These are phyloP conservation scores for Neuroterus valhalla DNA, from an alignment of 1,140 invertebrate genomes.

Conservation along the genomic window DNA sequence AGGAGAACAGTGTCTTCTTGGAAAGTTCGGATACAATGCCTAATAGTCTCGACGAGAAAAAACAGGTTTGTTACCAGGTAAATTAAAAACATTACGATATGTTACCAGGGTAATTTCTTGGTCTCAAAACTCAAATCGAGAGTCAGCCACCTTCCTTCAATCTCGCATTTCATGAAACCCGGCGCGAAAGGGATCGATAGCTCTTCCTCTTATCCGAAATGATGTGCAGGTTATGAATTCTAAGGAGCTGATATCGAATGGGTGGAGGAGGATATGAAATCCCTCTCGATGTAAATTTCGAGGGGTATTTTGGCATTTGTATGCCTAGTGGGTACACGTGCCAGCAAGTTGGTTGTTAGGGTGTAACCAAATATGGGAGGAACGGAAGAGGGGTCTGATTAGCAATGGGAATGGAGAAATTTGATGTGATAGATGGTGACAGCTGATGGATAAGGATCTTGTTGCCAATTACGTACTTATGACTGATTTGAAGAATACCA, in stretches of 20 bases:
- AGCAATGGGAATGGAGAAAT: no score
- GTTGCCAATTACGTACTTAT: no score
- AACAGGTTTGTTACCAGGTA: no score
- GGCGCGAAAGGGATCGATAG: neutral
- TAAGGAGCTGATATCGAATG: neutral
- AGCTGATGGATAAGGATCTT: no score
- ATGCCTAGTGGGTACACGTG: neutral
- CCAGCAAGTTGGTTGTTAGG: neutral
- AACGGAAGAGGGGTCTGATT: no score
- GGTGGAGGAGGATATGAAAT: neutral
- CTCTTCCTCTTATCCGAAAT: conserved; percentile 1
- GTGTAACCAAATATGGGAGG: no score
- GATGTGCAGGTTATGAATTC: conserved; percentile 9
- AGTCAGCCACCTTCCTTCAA: neutral
- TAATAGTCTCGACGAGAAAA: no score
- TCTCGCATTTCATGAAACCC: neutral
- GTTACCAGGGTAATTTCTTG: neutral
- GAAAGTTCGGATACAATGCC: no score
- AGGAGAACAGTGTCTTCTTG: no score
- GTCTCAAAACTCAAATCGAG: neutral
- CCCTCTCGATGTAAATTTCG: conserved; percentile 1
- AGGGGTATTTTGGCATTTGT: neutral
- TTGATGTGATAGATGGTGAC: no score
- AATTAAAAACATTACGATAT: no score
- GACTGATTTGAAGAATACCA: no score